A percentile compares a stretch with the other conserved stretches of the same genome.
phyloP scores from a whole-genome alignment of 2,888 invertebrate genomes.

The Osedax frankpressi region DNA sequence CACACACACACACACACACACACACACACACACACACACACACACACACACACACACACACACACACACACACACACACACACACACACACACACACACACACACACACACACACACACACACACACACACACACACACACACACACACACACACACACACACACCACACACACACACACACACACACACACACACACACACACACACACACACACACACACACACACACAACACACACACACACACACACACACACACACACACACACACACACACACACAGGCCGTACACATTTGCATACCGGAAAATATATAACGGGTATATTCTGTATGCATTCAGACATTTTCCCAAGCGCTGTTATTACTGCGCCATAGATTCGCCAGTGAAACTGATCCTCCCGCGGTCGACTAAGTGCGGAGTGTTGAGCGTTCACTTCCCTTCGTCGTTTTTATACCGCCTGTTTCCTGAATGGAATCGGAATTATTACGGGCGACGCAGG shows the following conservation, averaged over 20 bases:
- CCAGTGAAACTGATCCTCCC: background rate
- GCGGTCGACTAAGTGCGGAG: background rate
- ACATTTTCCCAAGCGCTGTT: background rate
- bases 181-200: too few relatives aligned
- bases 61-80: too few relatives aligned
- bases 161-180: too few relatives aligned
- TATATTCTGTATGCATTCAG: background rate
- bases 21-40: too few relatives aligned
- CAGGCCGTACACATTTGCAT: background rate
- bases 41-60: too few relatives aligned
- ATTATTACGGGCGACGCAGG: constrained; percentile 1
- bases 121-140: too few relatives aligned
- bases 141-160: too few relatives aligned
- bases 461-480: constrained; percentile 2
- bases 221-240: too few relatives aligned
- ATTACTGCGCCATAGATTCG: background rate
- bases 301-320: background rate
- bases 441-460: background rate
- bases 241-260: background rate
- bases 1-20: background rate
- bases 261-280: background rate
- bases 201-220: background rate
- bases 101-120: too few relatives aligned
- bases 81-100: too few relatives aligned
- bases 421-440: constrained; percentile 4